These are phyloP conservation scores for Pterostichus niger DNA, from an alignment of 2,888 invertebrate genomes.

Conservation along the genomic window DNA sequence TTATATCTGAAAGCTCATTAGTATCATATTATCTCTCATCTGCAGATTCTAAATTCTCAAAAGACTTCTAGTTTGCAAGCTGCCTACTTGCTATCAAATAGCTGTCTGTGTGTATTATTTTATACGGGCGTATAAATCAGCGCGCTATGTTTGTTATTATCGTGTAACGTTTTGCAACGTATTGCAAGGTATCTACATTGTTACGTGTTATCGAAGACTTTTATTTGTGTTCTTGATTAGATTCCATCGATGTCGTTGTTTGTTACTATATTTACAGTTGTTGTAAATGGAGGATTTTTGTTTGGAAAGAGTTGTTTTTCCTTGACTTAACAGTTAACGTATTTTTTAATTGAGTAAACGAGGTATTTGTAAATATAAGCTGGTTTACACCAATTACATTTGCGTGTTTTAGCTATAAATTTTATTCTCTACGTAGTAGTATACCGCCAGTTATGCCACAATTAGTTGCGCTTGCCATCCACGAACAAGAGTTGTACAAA, in stretches of 20 bases:
- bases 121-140: slow-evolving; percentile 18
- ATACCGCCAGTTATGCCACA: no score
- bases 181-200: slow-evolving; percentile 33
- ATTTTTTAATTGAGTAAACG: slow-evolving; percentile 35
- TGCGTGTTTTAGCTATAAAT: slow-evolving; percentile 10
- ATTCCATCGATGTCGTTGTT: slow-evolving; percentile 30
- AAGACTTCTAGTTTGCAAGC: no score
- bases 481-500: no score
- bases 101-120: background rate
- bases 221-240: slow-evolving; percentile 34
- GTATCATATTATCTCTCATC: no score
- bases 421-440: background rate
- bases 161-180: slow-evolving; percentile 27
- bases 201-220: slow-evolving; percentile 32
- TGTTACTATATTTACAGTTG: slow-evolving; percentile 46
- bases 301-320: slow-evolving; percentile 53
- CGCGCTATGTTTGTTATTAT: background rate
- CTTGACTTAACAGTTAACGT: slow-evolving; percentile 50
- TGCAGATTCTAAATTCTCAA: no score
- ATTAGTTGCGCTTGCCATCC: no score
- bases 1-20: no score
- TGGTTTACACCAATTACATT: slow-evolving; percentile 43
- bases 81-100: no score
- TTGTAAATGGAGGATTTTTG: slow-evolving; percentile 43
- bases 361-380: slow-evolving; percentile 50